Conservation (phyloP, 1,140 invertebrate species). For the Bombus terrestris region DNA sequence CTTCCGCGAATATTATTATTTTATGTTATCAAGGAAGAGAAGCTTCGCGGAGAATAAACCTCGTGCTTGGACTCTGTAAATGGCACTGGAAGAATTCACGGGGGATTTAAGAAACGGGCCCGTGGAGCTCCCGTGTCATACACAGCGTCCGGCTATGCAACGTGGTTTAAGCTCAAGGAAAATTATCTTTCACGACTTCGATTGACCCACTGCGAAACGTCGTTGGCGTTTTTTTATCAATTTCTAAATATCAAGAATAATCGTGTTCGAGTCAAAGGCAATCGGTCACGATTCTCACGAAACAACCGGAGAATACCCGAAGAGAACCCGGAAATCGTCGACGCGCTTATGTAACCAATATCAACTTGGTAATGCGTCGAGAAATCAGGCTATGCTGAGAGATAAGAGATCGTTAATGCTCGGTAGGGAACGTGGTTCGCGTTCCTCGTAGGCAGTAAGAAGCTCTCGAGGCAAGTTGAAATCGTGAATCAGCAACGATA, state of each 20-base stretch:
- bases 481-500: constrained; percentile 33
- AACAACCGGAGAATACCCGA: not conserved
- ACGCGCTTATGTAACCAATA: constrained; percentile 26
- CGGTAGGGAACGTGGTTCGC: not conserved
- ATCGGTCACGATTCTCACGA: not conserved
- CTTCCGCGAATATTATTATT: not conserved
- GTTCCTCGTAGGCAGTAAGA: not conserved
- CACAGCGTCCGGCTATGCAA: constrained; percentile 81
- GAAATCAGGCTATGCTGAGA: not conserved
- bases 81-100: constrained; percentile 84
- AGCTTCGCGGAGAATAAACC: not conserved
- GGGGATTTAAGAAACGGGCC: constrained; percentile 78
- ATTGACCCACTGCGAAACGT: not conserved
- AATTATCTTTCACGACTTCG: not conserved
- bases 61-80: constrained; percentile 81
- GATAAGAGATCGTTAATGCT: constrained; percentile 16
- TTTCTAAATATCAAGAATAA: constrained; percentile 38
- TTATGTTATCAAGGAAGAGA: not conserved
- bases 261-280: not conserved
- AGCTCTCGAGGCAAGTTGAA: not conserved
- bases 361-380: not conserved
- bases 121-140: constrained; percentile 83
- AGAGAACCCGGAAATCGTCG: constrained; percentile 26
- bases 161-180: constrained; percentile 41
- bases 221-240: constrained; percentile 12